phyloP scores from a whole-genome alignment of 1,140 invertebrate species.

The Hyphantria cunea region DNA sequence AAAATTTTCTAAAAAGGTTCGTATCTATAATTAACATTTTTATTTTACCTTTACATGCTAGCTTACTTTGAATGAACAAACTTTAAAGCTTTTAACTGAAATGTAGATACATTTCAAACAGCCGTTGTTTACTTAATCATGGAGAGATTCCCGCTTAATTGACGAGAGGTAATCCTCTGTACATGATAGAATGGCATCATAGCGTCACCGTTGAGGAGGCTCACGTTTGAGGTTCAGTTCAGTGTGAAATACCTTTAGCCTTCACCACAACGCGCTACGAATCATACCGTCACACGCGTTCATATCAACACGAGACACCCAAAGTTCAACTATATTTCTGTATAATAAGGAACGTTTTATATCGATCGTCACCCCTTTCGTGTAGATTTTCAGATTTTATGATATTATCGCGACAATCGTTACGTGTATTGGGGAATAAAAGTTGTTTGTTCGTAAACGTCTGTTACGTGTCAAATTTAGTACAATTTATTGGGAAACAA shows the following conservation, averaged over 20 bases:
- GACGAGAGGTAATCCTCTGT: too few relatives aligned
- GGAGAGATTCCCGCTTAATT: too few relatives aligned
- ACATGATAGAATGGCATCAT: too few relatives aligned
- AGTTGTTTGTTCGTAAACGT: conserved; percentile 27
- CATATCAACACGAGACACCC: background rate
- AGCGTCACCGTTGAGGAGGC: too few relatives aligned
- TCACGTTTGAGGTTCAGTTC: background rate
- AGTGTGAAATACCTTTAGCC: background rate
- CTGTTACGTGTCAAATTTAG: conserved; percentile 27
- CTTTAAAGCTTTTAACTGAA: too few relatives aligned
- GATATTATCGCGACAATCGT: conserved; percentile 13
- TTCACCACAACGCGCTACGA: conserved; percentile 1
- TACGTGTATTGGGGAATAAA: conserved; percentile 29
- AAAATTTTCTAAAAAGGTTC: too few relatives aligned
- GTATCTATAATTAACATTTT: too few relatives aligned
- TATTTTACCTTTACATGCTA: too few relatives aligned
- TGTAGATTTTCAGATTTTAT: conserved; percentile 19
- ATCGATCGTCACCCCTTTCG: background rate
- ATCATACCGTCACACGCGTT: background rate
- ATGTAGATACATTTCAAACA: too few relatives aligned
- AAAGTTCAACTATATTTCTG: background rate
- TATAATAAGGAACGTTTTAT: conserved; percentile 2
- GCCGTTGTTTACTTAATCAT: too few relatives aligned
- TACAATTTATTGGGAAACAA: conserved; percentile 24
- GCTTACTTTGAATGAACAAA: too few relatives aligned